Percentiles rank a stretch among this genome's conserved stretches.
Evolutionary conservation across 2,797 vertebrate species (phyloP).

Genomic region (Peromyscus nudipes): DNA sequence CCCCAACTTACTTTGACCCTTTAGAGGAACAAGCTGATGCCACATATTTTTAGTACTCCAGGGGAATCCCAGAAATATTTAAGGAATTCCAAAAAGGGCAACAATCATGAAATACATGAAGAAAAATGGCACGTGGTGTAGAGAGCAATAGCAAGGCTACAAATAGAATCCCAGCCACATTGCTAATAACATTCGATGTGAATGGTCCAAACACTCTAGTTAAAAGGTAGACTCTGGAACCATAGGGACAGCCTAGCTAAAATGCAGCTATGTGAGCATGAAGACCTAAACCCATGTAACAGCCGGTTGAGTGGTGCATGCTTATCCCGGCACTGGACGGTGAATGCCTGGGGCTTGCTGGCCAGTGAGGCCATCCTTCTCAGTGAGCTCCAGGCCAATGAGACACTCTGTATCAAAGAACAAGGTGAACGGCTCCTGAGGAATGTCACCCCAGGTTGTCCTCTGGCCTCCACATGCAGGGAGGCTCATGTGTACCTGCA

Average conservation of each 20-base stretch:
- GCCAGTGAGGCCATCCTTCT: neutral
- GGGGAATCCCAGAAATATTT: conserved; percentile 9
- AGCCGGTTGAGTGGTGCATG: neutral
- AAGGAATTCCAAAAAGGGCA: neutral
- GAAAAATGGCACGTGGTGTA: neutral
- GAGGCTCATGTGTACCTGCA: neutral
- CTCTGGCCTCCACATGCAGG: neutral
- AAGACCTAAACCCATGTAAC: neutral
- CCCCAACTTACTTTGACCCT: neutral
- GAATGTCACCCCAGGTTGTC: neutral
- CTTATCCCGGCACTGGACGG: neutral
- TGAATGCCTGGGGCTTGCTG: neutral
- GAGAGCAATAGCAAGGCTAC: neutral
- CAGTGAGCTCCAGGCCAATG: neutral
- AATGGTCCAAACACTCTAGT: neutral
- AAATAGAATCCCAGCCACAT: neutral
- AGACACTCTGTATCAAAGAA: neutral
- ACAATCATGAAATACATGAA: neutral
- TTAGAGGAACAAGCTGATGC: neutral
- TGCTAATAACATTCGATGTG: neutral
- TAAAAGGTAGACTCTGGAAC: neutral
- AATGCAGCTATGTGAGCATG: neutral
- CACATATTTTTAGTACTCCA: neutral
- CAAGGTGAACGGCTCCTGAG: neutral
- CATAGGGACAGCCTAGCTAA: neutral